Conservation (phyloP, 2,797 vertebrate genomes). For the Craterocephalus amniculus region DNA sequence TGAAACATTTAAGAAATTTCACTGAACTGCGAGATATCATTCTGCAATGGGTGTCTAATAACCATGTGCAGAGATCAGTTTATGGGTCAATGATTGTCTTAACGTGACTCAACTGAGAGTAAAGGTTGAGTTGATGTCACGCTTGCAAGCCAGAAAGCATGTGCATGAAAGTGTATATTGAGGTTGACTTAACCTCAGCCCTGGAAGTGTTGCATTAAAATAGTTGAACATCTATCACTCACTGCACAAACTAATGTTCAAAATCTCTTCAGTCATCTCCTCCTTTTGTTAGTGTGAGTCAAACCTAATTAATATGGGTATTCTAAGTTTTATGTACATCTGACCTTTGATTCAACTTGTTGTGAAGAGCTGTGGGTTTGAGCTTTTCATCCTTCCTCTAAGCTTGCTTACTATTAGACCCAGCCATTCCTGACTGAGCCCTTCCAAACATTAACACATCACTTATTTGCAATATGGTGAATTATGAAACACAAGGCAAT, state of each 20-base stretch:
- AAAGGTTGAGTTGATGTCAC: background rate
- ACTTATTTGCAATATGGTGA: background rate
- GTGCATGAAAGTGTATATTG: background rate
- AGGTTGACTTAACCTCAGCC: background rate
- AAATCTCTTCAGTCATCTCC: background rate
- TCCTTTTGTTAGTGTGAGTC: background rate
- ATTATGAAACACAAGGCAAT: background rate
- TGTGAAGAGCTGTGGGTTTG: background rate
- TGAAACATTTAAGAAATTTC: background rate
- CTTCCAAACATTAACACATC: background rate
- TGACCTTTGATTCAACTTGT: background rate
- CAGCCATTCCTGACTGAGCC: background rate
- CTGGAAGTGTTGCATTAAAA: background rate
- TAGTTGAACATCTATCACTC: background rate
- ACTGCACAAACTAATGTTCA: no score
- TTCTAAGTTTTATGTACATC: background rate
- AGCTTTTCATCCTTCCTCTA: background rate
- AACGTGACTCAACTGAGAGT: background rate
- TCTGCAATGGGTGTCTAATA: background rate
- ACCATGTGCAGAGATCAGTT: background rate
- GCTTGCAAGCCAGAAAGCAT: background rate
- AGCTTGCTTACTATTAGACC: background rate
- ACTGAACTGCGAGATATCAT: background rate
- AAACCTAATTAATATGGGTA: background rate
- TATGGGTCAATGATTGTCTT: background rate